phyloP scores from a whole-genome alignment of 2,888 invertebrate genomes.

The Mythimna albipuncta region DNA sequence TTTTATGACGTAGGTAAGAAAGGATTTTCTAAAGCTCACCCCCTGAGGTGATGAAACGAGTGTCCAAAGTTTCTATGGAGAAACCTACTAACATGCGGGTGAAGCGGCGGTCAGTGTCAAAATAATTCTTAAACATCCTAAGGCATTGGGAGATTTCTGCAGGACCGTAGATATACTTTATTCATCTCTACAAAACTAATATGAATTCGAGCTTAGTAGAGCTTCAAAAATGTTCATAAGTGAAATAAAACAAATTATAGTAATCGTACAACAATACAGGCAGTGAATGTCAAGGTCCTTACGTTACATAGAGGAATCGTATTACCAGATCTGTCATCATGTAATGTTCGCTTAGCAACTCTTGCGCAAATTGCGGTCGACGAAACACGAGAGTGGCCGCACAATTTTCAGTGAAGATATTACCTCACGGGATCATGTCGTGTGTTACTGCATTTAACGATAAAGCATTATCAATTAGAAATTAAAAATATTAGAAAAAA shows the following conservation, averaged over 20 bases:
- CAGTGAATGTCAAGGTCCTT: slow-evolving; percentile 31
- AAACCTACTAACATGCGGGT: no score
- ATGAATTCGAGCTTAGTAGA: not conserved
- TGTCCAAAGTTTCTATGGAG: no score
- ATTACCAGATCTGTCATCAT: slow-evolving; percentile 10
- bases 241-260: slow-evolving; percentile 4
- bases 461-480: not conserved
- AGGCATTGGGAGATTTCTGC: not conserved
- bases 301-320: slow-evolving; percentile 21
- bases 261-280: not conserved
- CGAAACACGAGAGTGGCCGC: slow-evolving; percentile 21
- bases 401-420: slow-evolving; percentile 36
- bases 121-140: not conserved
- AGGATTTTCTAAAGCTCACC: no score
- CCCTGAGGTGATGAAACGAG: no score
- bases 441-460: slow-evolving; percentile 24
- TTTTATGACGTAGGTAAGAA: no score
- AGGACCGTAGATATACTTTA: not conserved
- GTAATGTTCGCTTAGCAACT: slow-evolving; percentile 22
- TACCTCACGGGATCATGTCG: not conserved
- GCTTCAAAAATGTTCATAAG: not conserved
- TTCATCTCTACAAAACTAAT: not conserved
- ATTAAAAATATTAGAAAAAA: not conserved
- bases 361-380: slow-evolving; percentile 32
- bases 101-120: no score